Conservation (phyloP, 2,797 vertebrate species). For the Lerista edwardsae region DNA sequence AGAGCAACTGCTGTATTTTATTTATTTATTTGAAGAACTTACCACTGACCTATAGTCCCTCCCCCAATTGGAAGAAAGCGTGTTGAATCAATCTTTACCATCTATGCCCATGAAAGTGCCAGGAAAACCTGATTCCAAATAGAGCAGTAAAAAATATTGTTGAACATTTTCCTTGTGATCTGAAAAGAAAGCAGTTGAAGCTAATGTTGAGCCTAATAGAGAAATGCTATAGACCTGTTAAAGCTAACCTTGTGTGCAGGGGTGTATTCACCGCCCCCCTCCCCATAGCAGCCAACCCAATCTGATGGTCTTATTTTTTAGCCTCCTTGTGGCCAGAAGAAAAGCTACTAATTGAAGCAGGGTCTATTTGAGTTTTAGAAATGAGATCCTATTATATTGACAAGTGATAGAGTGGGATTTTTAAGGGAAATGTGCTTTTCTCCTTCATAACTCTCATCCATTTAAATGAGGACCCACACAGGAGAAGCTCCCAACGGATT, state of each 20-base stretch:
- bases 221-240: not conserved
- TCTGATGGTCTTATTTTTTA: not conserved
- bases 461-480: not conserved
- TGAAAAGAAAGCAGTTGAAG: not conserved
- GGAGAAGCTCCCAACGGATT: constrained; percentile 7
- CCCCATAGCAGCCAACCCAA: not conserved
- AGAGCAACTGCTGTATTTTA: too few species aligned
- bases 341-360: not conserved
- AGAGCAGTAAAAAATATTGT: not conserved
- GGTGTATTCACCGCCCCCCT: not conserved
- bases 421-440: not conserved
- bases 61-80: not conserved
- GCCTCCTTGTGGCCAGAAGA: not conserved
- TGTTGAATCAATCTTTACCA: not conserved
- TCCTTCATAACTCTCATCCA: not conserved
- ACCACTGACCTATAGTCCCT: too few species aligned
- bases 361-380: not conserved
- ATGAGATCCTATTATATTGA: not conserved
- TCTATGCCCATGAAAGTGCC: not conserved
- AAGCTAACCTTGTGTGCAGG: not conserved
- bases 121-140: not conserved
- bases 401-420: not conserved
- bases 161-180: not conserved
- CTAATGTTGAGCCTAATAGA: not conserved
- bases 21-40: too few species aligned